Conservation (phyloP, 2,888 invertebrate genomes). For the Aporophyla nigra region DNA sequence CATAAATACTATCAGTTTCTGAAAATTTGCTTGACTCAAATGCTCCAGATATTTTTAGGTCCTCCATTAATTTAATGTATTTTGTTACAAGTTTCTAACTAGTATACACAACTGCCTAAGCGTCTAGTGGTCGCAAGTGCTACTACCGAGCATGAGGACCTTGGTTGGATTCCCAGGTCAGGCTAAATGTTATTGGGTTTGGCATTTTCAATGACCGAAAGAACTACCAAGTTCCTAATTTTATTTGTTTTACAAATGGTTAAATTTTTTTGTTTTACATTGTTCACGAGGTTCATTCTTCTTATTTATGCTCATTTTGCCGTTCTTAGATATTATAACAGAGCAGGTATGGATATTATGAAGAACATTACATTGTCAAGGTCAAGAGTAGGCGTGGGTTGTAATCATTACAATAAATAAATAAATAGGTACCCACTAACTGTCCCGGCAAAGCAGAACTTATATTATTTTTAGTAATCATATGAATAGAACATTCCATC, state of each 20-base stretch:
- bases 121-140: too few species aligned
- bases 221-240: background rate
- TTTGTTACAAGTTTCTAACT: too few species aligned
- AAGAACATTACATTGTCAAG: background rate
- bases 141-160: too few species aligned
- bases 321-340: background rate
- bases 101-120: too few species aligned
- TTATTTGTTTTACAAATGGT: background rate
- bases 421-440: background rate
- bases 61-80: too few species aligned
- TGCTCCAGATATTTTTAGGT: too few species aligned
- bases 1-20: too few species aligned
- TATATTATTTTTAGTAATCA: conserved; percentile 2
- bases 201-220: background rate
- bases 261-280: too few species aligned
- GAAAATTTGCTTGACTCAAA: too few species aligned
- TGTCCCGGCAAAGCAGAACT: background rate
- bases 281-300: background rate
- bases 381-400: background rate
- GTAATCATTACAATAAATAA: background rate
- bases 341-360: background rate
- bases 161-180: too few species aligned
- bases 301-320: background rate
- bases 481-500: conserved; percentile 21
- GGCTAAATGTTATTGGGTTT: too few species aligned